Evolutionary conservation across 1,140 invertebrate species (phyloP), one percentile per base, ranked within the genome.

Genomic region (Magallana ariakensis): DNA sequence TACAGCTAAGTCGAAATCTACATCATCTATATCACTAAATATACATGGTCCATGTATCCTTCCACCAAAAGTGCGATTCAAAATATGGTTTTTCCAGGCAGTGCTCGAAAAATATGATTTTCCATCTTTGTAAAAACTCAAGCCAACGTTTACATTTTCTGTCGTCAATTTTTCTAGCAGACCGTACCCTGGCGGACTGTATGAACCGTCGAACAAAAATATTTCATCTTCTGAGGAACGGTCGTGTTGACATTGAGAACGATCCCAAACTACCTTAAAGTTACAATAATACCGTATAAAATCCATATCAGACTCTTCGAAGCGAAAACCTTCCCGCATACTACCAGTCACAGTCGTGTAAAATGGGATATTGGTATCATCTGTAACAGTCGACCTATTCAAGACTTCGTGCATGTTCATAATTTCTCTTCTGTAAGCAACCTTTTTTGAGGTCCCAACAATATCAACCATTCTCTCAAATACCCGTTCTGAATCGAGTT

Each of bases 1-100:
- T n/a, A 9, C 11, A 22, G 70, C 19, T 7, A 22, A 26, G 1
- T 80, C 70, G 19, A 15, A 22, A n/a, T 80, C 75, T 80, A 53
- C 0, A 26, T 11, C 0, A 15, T 15, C 46, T 26, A 22, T 0
- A 13, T 5, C 1, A 0, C 75, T 10, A 1, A 7, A 15, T 9
- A 62, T 13, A 16, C 75, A 80, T 15, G 75, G 75, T 11, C 75
- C 75, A 26, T 80, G 75, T 80, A 26, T 80, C 22, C 26, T 53
- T 3, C 15, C 7, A 26, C 19, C 75, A 15, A 62, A 62, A 3
- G 7, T 0, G 7, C 1, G 15, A 62, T 19, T 62, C 5, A 33
- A 33, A 33, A 33, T 3, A 4, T 0, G 1, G 1, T 33, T 33
- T 33, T 33, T 33, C 33, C 33, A 33, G 5, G 1, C 1, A 4